Base-by-base conservation (phyloP, 2,888 invertebrate species). In the Camptogramma bilineatum region DNA sequence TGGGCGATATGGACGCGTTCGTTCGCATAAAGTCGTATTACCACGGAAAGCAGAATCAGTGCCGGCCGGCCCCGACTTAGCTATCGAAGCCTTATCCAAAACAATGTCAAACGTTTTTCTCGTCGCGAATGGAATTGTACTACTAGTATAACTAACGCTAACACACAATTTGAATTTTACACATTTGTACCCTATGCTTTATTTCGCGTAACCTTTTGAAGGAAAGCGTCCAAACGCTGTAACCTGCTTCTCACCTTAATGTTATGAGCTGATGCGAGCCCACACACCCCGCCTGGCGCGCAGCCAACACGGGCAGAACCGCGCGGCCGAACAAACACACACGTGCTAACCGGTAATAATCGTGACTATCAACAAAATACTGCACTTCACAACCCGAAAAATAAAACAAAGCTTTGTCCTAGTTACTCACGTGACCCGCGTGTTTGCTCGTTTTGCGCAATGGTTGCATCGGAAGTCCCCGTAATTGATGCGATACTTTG, bases 261-360 rank as follows among this genome's bases (percentile, higher is more conserved):
- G 18, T 64, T 28, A 59, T 59, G 58, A 55, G 48, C 53, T 65
- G 64, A 67, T 64, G 64, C 68, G 63, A 62, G 62, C 52, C 19
- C 52, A 63, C 68, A 68, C 66, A 63, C 54, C 28, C 47, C 46
- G 39, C 57, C n/a, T 72, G 72, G 72, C 70, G 39, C 48, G 39
- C 10, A 31, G 72, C 72, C 70, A 72, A 70, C 52, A 39, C 54
- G 59, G 47, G 59, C 54, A 60, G 57, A 52, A 55, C 18, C 52
- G 52, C 55, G 56, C 60, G 48, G 44, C 21, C 61, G 51, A 51
- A 50, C 53, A 50, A 65, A 62, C 62, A 62, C 58, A 52, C 59
- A 66, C 59, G 57, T 60, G 52, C 48, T 66, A 42, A 18, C 52
- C 50, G 44, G 52, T 60, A 60, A 60, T 54, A 58, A 62, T 57